These are phyloP conservation scores for Anthopleura sola DNA, from an alignment of 64 coral and sea anemone species.

Conservation along the genomic window DNA sequence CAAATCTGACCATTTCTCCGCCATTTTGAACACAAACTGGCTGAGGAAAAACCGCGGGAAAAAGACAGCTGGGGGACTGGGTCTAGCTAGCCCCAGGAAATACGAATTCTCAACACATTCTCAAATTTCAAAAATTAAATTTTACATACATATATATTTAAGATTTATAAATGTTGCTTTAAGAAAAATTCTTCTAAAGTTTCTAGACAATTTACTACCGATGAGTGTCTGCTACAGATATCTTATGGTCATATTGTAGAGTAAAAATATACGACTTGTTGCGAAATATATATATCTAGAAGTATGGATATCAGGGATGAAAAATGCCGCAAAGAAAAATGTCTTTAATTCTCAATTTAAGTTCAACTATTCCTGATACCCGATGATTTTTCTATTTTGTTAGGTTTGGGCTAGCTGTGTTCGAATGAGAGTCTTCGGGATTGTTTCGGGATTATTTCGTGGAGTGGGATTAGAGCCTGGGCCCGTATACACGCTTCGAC, in stretches of 20 bases:
- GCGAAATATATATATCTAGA: no score
- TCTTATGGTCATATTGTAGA: no score
- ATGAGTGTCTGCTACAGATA: no score
- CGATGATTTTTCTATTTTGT: not conserved
- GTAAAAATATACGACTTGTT: no score
- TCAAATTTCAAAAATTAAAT: not conserved
- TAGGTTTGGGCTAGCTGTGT: not conserved
- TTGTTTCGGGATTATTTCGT: constrained; percentile 1
- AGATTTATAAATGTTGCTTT: no score
- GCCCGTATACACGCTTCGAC: not conserved
- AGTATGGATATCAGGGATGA: no score
- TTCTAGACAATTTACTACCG: no score
- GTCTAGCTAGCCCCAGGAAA: not conserved
- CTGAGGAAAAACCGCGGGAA: constrained; percentile 52
- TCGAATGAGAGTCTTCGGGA: not conserved
- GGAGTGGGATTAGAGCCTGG: not conserved
- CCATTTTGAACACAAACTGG: constrained; percentile 72
- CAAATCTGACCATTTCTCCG: constrained; percentile 62
- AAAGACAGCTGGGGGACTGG: constrained; percentile 30
- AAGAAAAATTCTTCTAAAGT: no score
- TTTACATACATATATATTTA: not conserved
- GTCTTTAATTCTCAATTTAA: no score
- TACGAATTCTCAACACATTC: not conserved
- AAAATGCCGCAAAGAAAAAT: no score
- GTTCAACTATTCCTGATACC: not conserved